Percentiles rank a stretch among this genome's conserved stretches.
These are phyloP conservation scores for Ptychoptera albimana DNA, from an alignment of 2,888 invertebrate species.

Conservation along the genomic window DNA sequence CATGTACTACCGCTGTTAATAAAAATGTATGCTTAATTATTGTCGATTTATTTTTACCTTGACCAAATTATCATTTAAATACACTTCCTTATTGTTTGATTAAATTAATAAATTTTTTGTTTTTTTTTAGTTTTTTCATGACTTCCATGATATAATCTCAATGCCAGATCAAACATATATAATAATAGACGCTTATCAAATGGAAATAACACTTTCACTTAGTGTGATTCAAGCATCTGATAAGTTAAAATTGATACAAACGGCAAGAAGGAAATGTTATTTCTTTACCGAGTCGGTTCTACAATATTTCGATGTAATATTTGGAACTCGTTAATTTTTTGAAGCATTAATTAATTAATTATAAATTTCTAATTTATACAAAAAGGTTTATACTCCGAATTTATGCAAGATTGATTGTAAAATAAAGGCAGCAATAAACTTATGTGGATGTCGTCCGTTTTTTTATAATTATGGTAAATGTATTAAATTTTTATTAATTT, in stretches of 20 bases:
- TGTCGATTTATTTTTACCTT: too few relatives aligned
- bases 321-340: too few relatives aligned
- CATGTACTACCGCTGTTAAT: too few relatives aligned
- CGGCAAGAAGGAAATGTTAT: slow-evolving; percentile 23
- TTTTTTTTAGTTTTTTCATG: too few relatives aligned
- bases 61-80: too few relatives aligned
- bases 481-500: neutral
- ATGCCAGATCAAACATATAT: too few relatives aligned
- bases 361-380: neutral
- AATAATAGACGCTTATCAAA: neutral
- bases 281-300: slow-evolving; percentile 21
- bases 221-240: neutral
- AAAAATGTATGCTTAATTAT: too few relatives aligned
- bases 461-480: slow-evolving; percentile 19
- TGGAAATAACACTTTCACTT: neutral
- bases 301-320: slow-evolving; percentile 18
- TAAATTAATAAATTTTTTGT: too few relatives aligned
- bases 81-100: too few relatives aligned
- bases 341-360: too few relatives aligned
- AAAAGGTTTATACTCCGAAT: slow-evolving; percentile 21
- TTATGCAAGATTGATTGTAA: slow-evolving; percentile 25
- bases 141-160: too few relatives aligned
- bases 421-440: slow-evolving; percentile 18
- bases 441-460: slow-evolving; percentile 24
- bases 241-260: slow-evolving; percentile 14